phyloP scores from a whole-genome alignment of 2,113 vertebrate genomes.

The Falcunculus frontatus region DNA sequence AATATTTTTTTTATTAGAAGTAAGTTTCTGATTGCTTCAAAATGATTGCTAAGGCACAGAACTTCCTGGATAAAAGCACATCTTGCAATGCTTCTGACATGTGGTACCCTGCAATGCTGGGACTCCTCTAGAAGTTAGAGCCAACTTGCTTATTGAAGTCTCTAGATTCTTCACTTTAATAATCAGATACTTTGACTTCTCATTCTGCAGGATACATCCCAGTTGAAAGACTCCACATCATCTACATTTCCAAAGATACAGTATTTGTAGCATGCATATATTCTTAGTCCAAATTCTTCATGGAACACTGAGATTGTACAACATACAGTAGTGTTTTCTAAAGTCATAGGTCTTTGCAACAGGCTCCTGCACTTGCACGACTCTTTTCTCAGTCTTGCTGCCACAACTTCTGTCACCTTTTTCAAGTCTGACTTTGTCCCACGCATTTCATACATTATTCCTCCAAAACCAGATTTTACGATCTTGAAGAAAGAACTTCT shows the following conservation, averaged over 20 bases:
- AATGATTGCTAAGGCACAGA: background rate
- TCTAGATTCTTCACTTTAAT: background rate
- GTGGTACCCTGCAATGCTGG: background rate
- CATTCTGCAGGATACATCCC: background rate
- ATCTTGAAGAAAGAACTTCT: background rate
- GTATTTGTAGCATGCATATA: accelerated
- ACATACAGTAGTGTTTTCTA: background rate
- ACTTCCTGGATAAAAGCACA: background rate
- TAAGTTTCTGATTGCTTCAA: background rate
- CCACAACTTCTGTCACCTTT: background rate
- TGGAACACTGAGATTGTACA: background rate
- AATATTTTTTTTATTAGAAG: background rate
- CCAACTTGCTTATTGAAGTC: background rate
- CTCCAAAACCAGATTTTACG: background rate
- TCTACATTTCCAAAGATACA: background rate
- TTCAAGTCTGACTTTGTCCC: background rate
- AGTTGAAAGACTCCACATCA: background rate
- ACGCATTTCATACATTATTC: background rate
- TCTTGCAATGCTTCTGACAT: background rate
- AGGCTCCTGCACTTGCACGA: background rate
- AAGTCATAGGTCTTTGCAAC: background rate
- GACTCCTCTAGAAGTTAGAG: background rate
- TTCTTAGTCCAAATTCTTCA: background rate
- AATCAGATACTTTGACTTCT: background rate
- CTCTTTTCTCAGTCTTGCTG: background rate